These are phyloP conservation scores for Brachionus paranguensis DNA, from an alignment of 1,140 invertebrate genomes.

Conservation along the genomic window DNA sequence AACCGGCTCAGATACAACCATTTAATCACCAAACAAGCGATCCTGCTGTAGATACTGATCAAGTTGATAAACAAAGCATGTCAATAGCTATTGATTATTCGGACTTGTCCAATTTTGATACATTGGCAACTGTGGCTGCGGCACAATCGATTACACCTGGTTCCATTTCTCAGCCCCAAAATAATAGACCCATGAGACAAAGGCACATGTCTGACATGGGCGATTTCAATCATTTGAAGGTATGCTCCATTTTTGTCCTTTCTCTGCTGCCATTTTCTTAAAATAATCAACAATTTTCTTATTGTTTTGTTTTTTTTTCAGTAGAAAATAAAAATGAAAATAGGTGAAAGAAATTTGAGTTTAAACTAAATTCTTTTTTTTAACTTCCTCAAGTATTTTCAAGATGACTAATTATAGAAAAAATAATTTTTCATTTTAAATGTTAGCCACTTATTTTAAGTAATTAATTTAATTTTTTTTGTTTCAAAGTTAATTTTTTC, in stretches of 20 bases:
- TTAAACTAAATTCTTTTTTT: too few species aligned
- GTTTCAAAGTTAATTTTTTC: too few species aligned
- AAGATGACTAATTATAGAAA: too few species aligned
- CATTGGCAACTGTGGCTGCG: conserved; percentile 33
- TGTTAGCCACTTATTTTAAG: too few species aligned
- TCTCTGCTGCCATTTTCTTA: too few species aligned
- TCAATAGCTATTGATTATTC: not conserved
- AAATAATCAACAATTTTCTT: not conserved
- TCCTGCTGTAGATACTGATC: not conserved
- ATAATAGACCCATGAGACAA: conserved; percentile 9
- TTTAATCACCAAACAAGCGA: not conserved
- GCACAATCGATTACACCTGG: conserved; percentile 1
- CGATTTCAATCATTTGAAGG: conserved; percentile 11
- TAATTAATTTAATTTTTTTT: too few species aligned
- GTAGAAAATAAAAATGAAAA: too few species aligned
- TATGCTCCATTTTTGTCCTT: not conserved
- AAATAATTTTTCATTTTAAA: too few species aligned
- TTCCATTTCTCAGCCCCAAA: not conserved
- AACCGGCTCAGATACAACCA: not conserved
- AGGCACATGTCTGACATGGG: not conserved
- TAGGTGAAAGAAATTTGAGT: too few species aligned
- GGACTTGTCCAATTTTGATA: conserved; percentile 28
- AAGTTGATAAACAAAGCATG: not conserved
- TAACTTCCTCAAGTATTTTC: too few species aligned
- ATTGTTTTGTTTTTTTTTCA: not conserved